Base-by-base conservation (phyloP, 2,888 invertebrate species). In the Scaptomyza caliginosa region DNA sequence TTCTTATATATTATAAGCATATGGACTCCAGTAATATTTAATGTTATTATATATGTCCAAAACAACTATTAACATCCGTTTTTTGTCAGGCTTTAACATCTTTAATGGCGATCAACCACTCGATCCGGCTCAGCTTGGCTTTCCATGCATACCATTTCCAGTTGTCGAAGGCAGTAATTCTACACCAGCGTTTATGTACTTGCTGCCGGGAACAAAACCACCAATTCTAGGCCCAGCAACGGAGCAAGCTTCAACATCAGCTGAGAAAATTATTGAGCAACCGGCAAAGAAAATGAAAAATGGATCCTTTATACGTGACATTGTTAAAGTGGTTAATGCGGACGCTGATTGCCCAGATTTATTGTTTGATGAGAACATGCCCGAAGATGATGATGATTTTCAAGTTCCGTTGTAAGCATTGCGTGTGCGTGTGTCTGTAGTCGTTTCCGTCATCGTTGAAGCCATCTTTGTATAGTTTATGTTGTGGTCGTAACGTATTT, bases 1-100 rank as follows among this genome's bases (percentile, higher is more conserved):
- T n/a, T n/a, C n/a, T n/a, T 24, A 24, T 24, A 24, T 24, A 24
- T 6, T 24, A n/a, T 24, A 26, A 1, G n/a, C 4, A 30, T n/a
- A 8, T 16, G 34, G 16, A 34, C 8, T 4, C 4, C 16, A 34
- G 16, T 34, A 11, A 4, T 26, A 8, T 19, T 0, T 26, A 6
- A 1, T 21, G n/a, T n/a, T n/a, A n/a, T n/a, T n/a, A n/a, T n/a
- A n/a, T n/a, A n/a, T n/a, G n/a, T n/a, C 0, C n/a, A n/a, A n/a
- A n/a, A 32, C 1, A 46, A 2, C n/a, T 21, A 10, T 30, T 46
- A 21, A 32, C 19, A 13, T 13, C 10, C 10, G n/a, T 16, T 21
- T 7, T 4, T 46, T 21, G 45, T 75, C 88, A 91, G 82, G 88
- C 10, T 82, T 90, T 16, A 91, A 90, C 60, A 84, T 90, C 0